Base-by-base conservation (phyloP, 1,140 invertebrate genomes). In the Drosophila ananassae region DNA sequence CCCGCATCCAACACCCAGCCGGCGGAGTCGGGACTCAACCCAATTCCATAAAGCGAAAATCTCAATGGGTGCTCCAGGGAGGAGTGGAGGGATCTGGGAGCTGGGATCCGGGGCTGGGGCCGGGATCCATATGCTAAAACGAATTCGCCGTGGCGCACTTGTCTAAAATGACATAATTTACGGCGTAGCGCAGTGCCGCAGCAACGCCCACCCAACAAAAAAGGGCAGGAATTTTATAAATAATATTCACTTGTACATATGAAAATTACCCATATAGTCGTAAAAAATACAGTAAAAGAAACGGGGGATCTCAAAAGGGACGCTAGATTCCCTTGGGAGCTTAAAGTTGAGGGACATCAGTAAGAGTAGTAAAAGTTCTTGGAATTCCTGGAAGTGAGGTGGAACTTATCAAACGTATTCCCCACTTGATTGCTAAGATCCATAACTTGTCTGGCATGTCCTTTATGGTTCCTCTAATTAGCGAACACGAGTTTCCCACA, bases 161-260 rank as follows among this genome's bases (percentile, higher is more conserved):
- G 82, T 85, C 82, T 85, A 78, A 85, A 85, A 85, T 85, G 82
- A 85, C 82, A 85, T 85, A 85, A 85, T 85, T 85, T 85, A 85
- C 82, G 83, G 82, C 78, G 75, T 87, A 79, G 82, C 75, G 82
- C 82, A 85, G 82, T 77, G 79, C 74, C 82, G 74, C 73, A 69
- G 82, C 56, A 79, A 84, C 82, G 82, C 82, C 82, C 82, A 85
- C 82, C 82, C 82, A 82, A 85, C 81, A 77, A 82, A 87, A 87
- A 81, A 84, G 81, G 81, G 71, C 77, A 66, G 44, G 80, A 87
- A 85, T 87, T 87, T 85, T 85, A 85, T 85, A 85, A 85, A 85
- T 87, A 87, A 87, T 85, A 85, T 87, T 85, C 82, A 85, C 83
- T 82, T 85, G 82, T 87, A 67, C 63, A 67, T 67, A 82, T 77